These are phyloP conservation scores for Leucosticte australis DNA, from an alignment of 2,113 vertebrate species.

Conservation along the genomic window DNA sequence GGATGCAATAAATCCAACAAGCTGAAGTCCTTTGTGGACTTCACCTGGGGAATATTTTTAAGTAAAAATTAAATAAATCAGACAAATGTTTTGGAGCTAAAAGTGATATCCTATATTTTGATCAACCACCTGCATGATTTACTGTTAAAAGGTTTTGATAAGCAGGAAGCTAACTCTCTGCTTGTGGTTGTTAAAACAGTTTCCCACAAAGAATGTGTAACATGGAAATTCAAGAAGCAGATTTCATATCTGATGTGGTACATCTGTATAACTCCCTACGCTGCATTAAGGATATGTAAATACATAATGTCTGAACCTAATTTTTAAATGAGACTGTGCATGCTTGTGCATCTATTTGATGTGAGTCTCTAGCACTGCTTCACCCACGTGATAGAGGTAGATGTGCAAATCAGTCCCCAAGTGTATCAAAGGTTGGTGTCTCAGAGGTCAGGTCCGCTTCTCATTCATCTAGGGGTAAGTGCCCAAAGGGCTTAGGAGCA, in stretches of 20 bases:
- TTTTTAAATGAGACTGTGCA: not conserved
- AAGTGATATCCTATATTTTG: conserved; percentile 61
- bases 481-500: not conserved
- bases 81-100: conserved; percentile 51
- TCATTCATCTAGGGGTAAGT: not conserved
- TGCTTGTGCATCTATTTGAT: not conserved
- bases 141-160: conserved; percentile 64
- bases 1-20: conserved; percentile 70
- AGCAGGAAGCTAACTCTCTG: conserved; percentile 67
- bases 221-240: conserved; percentile 15
- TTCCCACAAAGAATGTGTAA: conserved; percentile 14
- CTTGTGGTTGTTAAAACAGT: conserved; percentile 56
- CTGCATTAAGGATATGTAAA: conserved; percentile 31
- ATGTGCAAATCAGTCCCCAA: not conserved
- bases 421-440: not conserved
- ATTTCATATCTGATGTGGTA: conserved; percentile 51
- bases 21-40: conserved; percentile 3
- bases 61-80: not conserved
- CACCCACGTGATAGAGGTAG: not conserved
- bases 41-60: conserved; percentile 41
- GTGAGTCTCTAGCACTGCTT: not conserved
- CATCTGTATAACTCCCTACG: not conserved
- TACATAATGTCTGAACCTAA: not conserved
- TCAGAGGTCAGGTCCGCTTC: not conserved
- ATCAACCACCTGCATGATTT: conserved; percentile 66